Evolutionary conservation across 1,140 invertebrate species (phyloP).

Genomic region (Littorina saxatilis): DNA sequence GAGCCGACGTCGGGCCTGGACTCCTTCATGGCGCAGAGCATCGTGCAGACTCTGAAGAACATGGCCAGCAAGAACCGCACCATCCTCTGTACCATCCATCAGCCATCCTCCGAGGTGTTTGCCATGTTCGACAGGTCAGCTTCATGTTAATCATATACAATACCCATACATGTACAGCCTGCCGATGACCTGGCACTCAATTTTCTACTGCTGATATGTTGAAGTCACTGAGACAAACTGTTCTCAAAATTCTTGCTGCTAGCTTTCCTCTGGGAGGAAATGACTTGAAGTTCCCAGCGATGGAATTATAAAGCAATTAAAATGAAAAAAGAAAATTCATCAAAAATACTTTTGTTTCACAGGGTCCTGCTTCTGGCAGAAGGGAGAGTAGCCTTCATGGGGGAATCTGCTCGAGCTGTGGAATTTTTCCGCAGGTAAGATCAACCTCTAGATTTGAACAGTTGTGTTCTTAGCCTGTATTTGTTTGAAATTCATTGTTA

Average conservation of each 20-base stretch:
- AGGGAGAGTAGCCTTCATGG: slow-evolving; percentile 93
- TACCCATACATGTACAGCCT: no score
- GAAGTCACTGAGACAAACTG: neutral
- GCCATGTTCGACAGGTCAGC: slow-evolving; percentile 84
- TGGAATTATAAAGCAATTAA: no score
- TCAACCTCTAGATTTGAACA: no score
- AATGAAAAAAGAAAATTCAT: no score
- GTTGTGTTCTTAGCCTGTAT: no score
- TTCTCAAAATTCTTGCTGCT: no score
- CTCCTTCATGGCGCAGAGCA: slow-evolving; percentile 93
- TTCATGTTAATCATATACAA: neutral
- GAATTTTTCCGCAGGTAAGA: slow-evolving; percentile 89
- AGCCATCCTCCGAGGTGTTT: slow-evolving; percentile 95
- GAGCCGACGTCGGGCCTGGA: slow-evolving; percentile 96
- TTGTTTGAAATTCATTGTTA: no score
- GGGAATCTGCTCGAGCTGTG: slow-evolving; percentile 86
- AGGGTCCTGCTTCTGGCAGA: slow-evolving; percentile 91
- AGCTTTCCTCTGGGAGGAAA: no score
- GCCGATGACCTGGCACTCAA: no score
- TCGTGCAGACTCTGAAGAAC: slow-evolving; percentile 85
- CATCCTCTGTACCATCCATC: slow-evolving; percentile 95
- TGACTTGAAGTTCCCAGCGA: neutral
- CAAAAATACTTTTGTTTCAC: no score
- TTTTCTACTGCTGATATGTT: no score
- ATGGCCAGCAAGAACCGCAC: slow-evolving; percentile 90